These are phyloP conservation scores for Petrolisthes manimaculis DNA, from an alignment of 2,888 invertebrate species.

Conservation along the genomic window DNA sequence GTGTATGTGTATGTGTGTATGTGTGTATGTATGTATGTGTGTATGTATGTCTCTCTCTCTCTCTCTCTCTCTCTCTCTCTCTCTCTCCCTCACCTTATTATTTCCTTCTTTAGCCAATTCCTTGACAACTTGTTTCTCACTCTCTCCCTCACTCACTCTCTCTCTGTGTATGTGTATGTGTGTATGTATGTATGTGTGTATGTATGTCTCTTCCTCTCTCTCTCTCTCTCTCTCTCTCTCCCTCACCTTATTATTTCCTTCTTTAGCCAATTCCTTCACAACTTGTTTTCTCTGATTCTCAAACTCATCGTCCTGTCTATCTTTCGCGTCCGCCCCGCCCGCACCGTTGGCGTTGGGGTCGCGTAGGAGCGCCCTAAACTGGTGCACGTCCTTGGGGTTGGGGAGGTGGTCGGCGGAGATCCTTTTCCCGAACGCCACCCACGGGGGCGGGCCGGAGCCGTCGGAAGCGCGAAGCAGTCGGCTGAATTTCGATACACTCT, in stretches of 20 bases:
- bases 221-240: too few relatives aligned
- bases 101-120: conserved; percentile 79
- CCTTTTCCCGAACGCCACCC: conserved; percentile 91
- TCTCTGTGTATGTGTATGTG: conserved; percentile 70
- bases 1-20: too few relatives aligned
- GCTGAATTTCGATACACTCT: conserved; percentile 72
- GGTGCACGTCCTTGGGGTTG: conserved; percentile 32
- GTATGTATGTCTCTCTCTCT: too few relatives aligned
- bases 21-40: too few relatives aligned
- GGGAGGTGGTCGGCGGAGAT: too few relatives aligned
- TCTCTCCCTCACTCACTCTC: conserved; percentile 89
- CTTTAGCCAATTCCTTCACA: conserved; percentile 84
- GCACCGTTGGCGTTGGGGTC: conserved; percentile 43
- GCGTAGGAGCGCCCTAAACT: conserved; percentile 62
- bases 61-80: too few relatives aligned
- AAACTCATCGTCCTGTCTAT: conserved; percentile 84
- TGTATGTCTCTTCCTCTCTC: too few relatives aligned
- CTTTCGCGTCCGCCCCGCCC: conserved; percentile 72
- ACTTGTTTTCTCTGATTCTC: conserved; percentile 90
- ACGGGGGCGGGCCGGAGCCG: conserved; percentile 87
- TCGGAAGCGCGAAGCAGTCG: conserved; percentile 76
- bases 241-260: neutral
- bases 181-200: too few relatives aligned
- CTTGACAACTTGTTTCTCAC: conserved; percentile 90
- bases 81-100: neutral